A percentile compares a stretch with the other conserved stretches of the same genome.
Evolutionary conservation across 2,797 vertebrate genomes (phyloP).

Genomic region (Cyprinella venusta): DNA sequence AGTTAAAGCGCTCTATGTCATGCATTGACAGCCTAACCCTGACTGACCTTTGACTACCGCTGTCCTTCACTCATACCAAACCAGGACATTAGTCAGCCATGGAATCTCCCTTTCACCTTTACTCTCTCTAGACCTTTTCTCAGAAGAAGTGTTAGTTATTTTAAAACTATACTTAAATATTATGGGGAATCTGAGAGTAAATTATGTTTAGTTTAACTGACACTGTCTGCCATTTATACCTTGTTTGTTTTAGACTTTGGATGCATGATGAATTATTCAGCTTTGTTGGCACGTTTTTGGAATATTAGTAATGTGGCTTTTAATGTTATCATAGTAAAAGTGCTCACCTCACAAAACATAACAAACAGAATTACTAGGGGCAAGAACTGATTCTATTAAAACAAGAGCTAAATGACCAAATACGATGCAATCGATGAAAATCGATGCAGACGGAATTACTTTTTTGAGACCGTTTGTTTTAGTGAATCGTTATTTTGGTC

Average conservation of each 20-base stretch:
- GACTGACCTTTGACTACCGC: conserved; percentile 56
- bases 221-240: neutral
- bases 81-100: conserved; percentile 51
- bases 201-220: neutral
- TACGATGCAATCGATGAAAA: no score
- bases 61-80: conserved; percentile 61
- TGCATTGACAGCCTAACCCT: conserved; percentile 57
- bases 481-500: neutral
- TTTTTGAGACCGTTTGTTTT: neutral
- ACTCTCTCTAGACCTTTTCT: conserved; percentile 38
- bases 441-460: neutral
- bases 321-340: neutral
- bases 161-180: conserved; percentile 1
- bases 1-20: conserved; percentile 43
- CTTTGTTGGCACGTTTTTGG: neutral
- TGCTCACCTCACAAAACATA: neutral
- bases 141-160: conserved; percentile 5
- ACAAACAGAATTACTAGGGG: neutral
- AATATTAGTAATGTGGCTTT: neutral
- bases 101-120: conserved; percentile 54
- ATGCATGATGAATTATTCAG: neutral
- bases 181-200: neutral
- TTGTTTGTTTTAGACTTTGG: conserved; percentile 1
- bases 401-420: neutral
- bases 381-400: neutral